phyloP scores from a whole-genome alignment of 2,797 vertebrate genomes.

The Myotis daubentonii region DNA sequence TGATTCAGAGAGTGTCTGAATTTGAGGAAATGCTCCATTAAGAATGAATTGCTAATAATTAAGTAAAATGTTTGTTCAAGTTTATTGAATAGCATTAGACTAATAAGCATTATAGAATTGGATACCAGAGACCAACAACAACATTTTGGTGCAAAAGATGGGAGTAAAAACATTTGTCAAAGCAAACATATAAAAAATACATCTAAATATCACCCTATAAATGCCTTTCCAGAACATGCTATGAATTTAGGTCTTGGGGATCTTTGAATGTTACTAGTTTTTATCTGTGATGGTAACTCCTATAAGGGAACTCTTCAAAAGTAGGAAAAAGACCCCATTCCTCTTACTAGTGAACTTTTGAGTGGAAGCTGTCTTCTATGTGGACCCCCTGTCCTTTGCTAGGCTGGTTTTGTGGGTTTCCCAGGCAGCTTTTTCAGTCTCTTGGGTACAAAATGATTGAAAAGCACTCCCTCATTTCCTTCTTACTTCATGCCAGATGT shows the following conservation, averaged over 20 bases:
- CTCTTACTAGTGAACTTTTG: not conserved
- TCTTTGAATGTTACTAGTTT: constrained; percentile 16
- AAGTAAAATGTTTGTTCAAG: constrained; percentile 46
- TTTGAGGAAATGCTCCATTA: not conserved
- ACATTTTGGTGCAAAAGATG: constrained; percentile 16
- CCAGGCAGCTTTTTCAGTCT: not conserved
- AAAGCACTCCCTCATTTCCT: not conserved
- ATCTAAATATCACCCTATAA: not conserved
- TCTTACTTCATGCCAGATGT: constrained; percentile 22
- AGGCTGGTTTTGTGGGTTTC: not conserved
- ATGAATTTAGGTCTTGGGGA: constrained; percentile 19
- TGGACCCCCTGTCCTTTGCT: not conserved
- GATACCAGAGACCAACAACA: not conserved
- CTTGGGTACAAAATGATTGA: not conserved
- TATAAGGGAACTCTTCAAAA: constrained; percentile 27
- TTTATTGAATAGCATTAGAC: constrained; percentile 61
- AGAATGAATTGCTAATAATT: constrained; percentile 40
- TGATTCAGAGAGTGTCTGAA: constrained; percentile 11
- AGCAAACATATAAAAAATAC: not conserved
- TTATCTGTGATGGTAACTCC: constrained; percentile 3
- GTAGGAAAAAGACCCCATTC: not conserved
- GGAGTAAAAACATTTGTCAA: not conserved
- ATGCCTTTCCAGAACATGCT: constrained; percentile 14
- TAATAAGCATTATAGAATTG: constrained; percentile 22
- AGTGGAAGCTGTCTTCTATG: not conserved